Percentiles rank a stretch among this genome's conserved stretches.
These are phyloP conservation scores for Arctopsyche grandis DNA, from an alignment of 1,140 invertebrate species.

Conservation along the genomic window DNA sequence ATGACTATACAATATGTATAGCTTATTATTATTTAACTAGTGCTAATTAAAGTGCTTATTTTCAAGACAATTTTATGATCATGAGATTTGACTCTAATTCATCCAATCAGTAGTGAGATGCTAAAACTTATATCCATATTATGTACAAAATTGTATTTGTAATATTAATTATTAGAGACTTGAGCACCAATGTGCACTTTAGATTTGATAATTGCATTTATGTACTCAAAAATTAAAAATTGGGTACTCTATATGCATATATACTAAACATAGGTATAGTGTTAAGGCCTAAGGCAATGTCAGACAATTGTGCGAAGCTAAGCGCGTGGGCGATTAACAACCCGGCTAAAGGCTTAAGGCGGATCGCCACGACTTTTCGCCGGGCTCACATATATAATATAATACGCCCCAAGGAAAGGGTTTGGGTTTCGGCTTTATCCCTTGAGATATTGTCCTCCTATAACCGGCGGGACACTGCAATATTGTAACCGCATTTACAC, in stretches of 20 bases:
- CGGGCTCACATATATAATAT: constrained; percentile 13
- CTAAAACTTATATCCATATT: too few relatives aligned
- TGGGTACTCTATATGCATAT: background rate
- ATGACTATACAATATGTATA: too few relatives aligned
- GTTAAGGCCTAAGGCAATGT: constrained; percentile 20
- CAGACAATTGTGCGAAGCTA: constrained; percentile 39
- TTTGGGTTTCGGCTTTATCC: constrained; percentile 27
- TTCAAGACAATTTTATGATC: too few relatives aligned
- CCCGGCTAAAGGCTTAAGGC: constrained; percentile 46
- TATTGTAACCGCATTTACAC: constrained; percentile 37
- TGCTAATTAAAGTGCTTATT: too few relatives aligned
- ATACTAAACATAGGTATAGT: background rate
- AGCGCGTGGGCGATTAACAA: constrained; percentile 47
- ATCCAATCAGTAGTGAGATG: too few relatives aligned
- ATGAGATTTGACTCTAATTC: too few relatives aligned
- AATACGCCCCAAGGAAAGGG: constrained; percentile 21
- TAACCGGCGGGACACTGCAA: constrained; percentile 38
- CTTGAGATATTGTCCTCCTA: constrained; percentile 40
- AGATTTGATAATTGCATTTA: too few relatives aligned
- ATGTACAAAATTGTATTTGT: too few relatives aligned
- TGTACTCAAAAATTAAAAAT: background rate
- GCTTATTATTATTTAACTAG: too few relatives aligned
- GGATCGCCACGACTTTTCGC: constrained; percentile 47
- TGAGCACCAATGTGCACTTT: too few relatives aligned
- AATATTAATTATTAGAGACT: too few relatives aligned